Percentiles rank a stretch among this genome's conserved stretches.
phyloP scores from a whole-genome alignment of 2,888 invertebrate species.

The Epinotia brunnichana region DNA sequence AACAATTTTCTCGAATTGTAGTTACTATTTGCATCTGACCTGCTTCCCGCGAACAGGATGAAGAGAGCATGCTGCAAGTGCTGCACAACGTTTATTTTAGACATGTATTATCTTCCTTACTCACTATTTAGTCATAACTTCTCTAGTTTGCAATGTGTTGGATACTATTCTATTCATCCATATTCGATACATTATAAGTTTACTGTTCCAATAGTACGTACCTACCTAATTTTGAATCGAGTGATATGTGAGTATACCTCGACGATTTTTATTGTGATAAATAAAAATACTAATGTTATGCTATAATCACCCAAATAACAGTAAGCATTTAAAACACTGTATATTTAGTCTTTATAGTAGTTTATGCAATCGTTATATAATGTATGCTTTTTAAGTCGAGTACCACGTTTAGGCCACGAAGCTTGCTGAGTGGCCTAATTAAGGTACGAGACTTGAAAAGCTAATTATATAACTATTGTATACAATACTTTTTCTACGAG shows the following conservation, averaged over 20 bases:
- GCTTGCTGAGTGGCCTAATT: too few species aligned
- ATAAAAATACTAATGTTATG: neutral
- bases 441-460: too few species aligned
- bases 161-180: constrained; percentile 8
- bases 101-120: constrained; percentile 56
- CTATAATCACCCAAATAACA: neutral
- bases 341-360: too few species aligned
- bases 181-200: neutral
- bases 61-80: constrained; percentile 50
- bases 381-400: too few species aligned
- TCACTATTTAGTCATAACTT: constrained; percentile 56
- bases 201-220: neutral
- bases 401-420: too few species aligned
- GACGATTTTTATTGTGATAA: too few species aligned
- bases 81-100: constrained; percentile 56
- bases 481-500: too few species aligned
- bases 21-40: constrained; percentile 63
- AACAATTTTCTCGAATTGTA: constrained; percentile 45
- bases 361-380: too few species aligned
- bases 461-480: too few species aligned
- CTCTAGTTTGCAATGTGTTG: constrained; percentile 3
- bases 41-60: constrained; percentile 63
- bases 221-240: neutral
- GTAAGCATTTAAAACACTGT: too few species aligned
- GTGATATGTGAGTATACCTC: neutral